Evolutionary conservation across 2,888 invertebrate genomes (phyloP).

Genomic region (Lithophane semibrunnea): DNA sequence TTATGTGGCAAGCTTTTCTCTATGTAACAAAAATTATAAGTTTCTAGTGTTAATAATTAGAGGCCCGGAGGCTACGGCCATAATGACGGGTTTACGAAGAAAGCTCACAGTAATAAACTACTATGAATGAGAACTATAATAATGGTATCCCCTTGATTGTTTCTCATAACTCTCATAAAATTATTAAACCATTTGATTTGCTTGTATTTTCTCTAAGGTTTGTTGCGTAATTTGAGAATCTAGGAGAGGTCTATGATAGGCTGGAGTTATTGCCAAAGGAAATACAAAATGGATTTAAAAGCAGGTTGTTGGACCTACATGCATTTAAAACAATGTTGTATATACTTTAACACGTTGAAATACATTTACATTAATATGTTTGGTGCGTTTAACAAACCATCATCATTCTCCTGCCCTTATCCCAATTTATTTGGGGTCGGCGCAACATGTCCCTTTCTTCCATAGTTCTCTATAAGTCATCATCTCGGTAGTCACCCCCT

Average conservation of each 20-base stretch:
- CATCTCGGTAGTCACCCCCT: too few species aligned
- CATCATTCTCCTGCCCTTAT: too few species aligned
- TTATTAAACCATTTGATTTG: slow-evolving; percentile 8
- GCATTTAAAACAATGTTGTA: neutral
- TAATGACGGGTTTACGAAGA: slow-evolving; percentile 44
- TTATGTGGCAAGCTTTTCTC: slow-evolving; percentile 6
- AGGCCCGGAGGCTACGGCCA: slow-evolving; percentile 12
- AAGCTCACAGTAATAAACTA: slow-evolving; percentile 33
- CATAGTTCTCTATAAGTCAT: too few species aligned
- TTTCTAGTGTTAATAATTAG: slow-evolving; percentile 21
- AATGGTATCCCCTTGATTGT: slow-evolving; percentile 31
- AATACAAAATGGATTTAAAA: neutral
- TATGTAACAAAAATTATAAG: slow-evolving; percentile 5
- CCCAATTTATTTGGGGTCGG: too few species aligned
- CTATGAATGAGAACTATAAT: slow-evolving; percentile 21
- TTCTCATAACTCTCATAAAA: slow-evolving; percentile 47
- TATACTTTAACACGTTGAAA: neutral
- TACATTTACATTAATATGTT: neutral
- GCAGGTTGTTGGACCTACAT: neutral
- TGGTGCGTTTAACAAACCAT: neutral
- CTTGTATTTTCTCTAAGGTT: slow-evolving; percentile 3
- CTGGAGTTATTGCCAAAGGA: neutral
- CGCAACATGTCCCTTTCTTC: too few species aligned
- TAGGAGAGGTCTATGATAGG: neutral
- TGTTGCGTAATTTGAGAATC: neutral